Conservation (phyloP, 2,113 vertebrate genomes). For the Dolichotis patagonum region DNA sequence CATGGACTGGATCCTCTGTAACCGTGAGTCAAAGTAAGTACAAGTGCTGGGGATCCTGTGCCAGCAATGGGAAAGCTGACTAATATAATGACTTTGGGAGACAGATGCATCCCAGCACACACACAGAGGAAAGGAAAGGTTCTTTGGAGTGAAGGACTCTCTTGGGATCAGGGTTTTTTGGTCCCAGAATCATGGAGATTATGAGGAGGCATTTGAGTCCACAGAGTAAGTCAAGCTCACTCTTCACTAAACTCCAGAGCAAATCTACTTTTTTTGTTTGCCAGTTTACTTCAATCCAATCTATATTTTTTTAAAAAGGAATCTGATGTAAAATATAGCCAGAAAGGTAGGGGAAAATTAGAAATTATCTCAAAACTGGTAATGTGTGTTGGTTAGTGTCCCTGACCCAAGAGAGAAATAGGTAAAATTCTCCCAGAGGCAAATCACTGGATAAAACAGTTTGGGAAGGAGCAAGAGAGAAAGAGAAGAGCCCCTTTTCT, state of each 20-base stretch:
- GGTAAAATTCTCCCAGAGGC: background rate
- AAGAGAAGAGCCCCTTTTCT: background rate
- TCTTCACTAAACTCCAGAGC: background rate
- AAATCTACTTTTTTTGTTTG: background rate
- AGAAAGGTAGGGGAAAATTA: background rate
- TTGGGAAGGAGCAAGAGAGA: slow-evolving; percentile 22
- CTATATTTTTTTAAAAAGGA: background rate
- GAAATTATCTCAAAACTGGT: slow-evolving; percentile 39
- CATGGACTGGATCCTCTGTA: background rate
- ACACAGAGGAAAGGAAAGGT: background rate
- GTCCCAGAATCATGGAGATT: background rate
- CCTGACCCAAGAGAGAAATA: background rate
- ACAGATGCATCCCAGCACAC: background rate
- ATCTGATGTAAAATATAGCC: background rate
- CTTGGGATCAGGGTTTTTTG: background rate
- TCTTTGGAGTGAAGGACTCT: background rate
- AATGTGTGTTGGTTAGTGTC: background rate
- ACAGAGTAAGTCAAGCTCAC: slow-evolving; percentile 1
- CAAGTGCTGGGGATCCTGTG: background rate
- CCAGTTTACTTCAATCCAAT: background rate
- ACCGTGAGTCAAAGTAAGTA: background rate
- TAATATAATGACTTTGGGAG: background rate
- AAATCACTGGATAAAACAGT: slow-evolving; percentile 1
- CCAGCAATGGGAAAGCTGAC: background rate
- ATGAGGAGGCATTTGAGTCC: background rate